These are phyloP conservation scores for Pangasianodon gigas DNA, from an alignment of 2,113 vertebrate genomes.

Conservation along the genomic window DNA sequence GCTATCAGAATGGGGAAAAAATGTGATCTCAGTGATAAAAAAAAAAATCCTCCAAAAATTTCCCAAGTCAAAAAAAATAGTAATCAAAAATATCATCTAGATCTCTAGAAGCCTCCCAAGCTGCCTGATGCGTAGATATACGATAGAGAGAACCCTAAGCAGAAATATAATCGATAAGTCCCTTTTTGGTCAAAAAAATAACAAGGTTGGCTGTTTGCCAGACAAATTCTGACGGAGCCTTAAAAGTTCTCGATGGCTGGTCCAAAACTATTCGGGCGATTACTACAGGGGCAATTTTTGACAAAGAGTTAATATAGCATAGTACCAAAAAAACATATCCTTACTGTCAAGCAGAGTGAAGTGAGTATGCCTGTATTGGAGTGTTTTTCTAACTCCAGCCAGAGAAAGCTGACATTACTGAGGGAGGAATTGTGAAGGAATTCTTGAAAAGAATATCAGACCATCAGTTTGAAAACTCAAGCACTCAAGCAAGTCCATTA, in stretches of 20 bases:
- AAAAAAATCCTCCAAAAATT: neutral
- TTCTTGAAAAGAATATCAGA: neutral
- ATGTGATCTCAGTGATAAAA: neutral
- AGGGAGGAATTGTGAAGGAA: neutral
- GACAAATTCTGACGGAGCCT: neutral
- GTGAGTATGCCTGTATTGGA: neutral
- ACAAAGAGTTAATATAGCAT: neutral
- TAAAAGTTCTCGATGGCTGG: neutral
- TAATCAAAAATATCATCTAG: neutral
- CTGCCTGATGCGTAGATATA: neutral
- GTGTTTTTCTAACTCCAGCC: neutral
- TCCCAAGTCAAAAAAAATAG: neutral
- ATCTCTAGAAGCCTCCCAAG: neutral
- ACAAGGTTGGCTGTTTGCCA: conserved; percentile 7
- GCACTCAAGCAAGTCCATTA: neutral
- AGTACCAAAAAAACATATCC: neutral
- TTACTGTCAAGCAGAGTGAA: neutral
- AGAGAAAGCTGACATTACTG: neutral
- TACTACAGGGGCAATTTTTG: neutral
- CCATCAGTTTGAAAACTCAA: neutral
- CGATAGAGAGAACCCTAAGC: neutral
- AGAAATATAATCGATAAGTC: neutral
- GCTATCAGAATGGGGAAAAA: neutral
- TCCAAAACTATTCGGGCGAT: neutral
- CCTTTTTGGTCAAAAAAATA: neutral